Evolutionary conservation across 2,797 vertebrate genomes (phyloP).

Genomic region (Gymnocypris eckloni): DNA sequence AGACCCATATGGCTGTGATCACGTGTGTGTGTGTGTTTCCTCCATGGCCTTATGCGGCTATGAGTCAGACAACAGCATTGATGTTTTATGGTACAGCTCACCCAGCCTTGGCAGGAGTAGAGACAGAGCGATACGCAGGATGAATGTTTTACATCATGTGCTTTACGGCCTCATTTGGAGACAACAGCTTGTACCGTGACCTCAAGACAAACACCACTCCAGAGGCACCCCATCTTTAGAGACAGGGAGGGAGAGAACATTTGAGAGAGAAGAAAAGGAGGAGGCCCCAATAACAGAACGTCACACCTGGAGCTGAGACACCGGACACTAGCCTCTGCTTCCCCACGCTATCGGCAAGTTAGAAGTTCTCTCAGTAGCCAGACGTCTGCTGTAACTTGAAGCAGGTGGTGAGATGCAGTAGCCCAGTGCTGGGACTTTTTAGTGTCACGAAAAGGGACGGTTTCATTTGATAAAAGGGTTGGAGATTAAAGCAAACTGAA

Average conservation of each 20-base stretch:
- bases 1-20: constrained; percentile 63
- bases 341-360: neutral
- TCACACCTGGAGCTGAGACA: constrained; percentile 42
- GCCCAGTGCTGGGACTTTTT: constrained; percentile 35
- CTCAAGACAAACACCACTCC: constrained; percentile 57
- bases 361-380: constrained; percentile 17
- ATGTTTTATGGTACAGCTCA: constrained; percentile 72
- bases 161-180: constrained; percentile 63
- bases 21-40: constrained; percentile 63
- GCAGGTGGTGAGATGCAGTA: constrained; percentile 57
- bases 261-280: constrained; percentile 17
- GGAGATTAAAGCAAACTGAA: constrained; percentile 48
- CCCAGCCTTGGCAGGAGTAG: constrained; percentile 66
- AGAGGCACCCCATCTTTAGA: constrained; percentile 44
- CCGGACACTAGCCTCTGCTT: neutral
- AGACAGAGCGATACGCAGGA: constrained; percentile 60
- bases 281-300: constrained; percentile 35
- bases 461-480: constrained; percentile 62
- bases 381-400: constrained; percentile 54
- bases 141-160: constrained; percentile 66
- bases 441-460: constrained; percentile 51
- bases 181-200: constrained; percentile 65
- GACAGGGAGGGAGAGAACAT: neutral
- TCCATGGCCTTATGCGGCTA: constrained; percentile 67
- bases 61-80: constrained; percentile 70